These are phyloP conservation scores for Neogobius melanostomus DNA, from an alignment of 2,113 vertebrate genomes.

Conservation along the genomic window DNA sequence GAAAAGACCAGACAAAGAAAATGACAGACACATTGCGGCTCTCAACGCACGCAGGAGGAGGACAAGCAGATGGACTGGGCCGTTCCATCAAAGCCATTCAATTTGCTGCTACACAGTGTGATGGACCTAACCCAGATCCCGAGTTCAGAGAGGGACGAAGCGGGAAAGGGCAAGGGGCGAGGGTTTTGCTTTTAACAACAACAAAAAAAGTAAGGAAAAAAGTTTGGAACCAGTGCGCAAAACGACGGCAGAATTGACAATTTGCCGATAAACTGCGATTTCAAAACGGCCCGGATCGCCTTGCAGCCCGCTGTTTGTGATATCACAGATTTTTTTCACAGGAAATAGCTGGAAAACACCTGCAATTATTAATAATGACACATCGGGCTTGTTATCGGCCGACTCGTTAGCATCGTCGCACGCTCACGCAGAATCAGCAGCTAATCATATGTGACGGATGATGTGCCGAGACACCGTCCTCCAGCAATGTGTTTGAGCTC, in stretches of 20 bases:
- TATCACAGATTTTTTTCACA: slow-evolving; percentile 44
- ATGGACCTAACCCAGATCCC: slow-evolving; percentile 18
- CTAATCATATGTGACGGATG: slow-evolving; percentile 58
- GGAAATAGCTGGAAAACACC: slow-evolving; percentile 52
- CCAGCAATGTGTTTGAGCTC: slow-evolving; percentile 18
- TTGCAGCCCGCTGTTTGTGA: slow-evolving; percentile 37
- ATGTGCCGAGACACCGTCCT: slow-evolving; percentile 40
- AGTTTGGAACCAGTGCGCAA: too few species aligned
- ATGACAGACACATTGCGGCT: slow-evolving; percentile 35
- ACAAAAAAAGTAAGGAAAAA: too few species aligned
- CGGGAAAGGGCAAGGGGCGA: slow-evolving; percentile 7
- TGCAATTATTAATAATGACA: slow-evolving; percentile 63
- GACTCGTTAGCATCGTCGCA: slow-evolving; percentile 18
- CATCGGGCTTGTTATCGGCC: slow-evolving; percentile 48
- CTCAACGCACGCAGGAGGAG: slow-evolving; percentile 28
- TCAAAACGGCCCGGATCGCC: too few species aligned
- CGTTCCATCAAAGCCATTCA: slow-evolving; percentile 39
- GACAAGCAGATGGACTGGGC: slow-evolving; percentile 39
- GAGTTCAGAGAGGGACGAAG: background rate
- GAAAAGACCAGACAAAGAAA: slow-evolving; percentile 32
- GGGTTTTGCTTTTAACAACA: background rate
- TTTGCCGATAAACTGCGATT: too few species aligned
- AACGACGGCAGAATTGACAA: too few species aligned
- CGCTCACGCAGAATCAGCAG: slow-evolving; percentile 19
- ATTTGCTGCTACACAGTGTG: slow-evolving; percentile 29